A percentile compares a stretch with the other conserved stretches of the same genome.
These are phyloP conservation scores for Rhipidura dahli DNA, from an alignment of 2,113 vertebrate genomes.

Conservation along the genomic window DNA sequence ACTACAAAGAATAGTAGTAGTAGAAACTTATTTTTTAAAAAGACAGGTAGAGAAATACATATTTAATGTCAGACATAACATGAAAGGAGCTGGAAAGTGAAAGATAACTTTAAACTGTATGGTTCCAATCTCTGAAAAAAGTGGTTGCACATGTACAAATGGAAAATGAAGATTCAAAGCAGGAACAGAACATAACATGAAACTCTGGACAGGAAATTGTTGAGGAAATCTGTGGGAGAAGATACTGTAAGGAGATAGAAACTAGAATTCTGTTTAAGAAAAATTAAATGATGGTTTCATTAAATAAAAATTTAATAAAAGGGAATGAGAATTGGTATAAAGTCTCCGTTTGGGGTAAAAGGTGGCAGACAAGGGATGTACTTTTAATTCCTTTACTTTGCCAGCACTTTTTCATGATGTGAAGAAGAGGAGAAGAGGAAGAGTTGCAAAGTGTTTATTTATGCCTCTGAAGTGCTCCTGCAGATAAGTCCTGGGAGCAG, in stretches of 20 bases:
- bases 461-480: background rate
- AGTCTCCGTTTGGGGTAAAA: background rate
- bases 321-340: background rate
- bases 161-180: background rate
- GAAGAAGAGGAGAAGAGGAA: background rate
- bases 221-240: background rate
- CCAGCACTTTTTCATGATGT: background rate
- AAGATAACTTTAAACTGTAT: background rate
- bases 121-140: background rate
- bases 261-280: background rate
- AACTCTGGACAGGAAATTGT: background rate
- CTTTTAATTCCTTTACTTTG: background rate
- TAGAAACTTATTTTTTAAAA: background rate
- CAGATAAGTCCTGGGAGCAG: background rate
- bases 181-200: background rate
- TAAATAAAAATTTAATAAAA: too few relatives aligned
- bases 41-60: background rate
- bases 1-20: background rate
- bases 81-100: background rate
- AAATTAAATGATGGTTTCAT: background rate
- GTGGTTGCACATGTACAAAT: accelerated
- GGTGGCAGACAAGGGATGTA: background rate
- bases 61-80: background rate
- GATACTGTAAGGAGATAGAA: background rate
- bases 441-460: background rate